Evolutionary conservation across 2,797 vertebrate species (phyloP).

Genomic region (Dromococcyx pavoninus): DNA sequence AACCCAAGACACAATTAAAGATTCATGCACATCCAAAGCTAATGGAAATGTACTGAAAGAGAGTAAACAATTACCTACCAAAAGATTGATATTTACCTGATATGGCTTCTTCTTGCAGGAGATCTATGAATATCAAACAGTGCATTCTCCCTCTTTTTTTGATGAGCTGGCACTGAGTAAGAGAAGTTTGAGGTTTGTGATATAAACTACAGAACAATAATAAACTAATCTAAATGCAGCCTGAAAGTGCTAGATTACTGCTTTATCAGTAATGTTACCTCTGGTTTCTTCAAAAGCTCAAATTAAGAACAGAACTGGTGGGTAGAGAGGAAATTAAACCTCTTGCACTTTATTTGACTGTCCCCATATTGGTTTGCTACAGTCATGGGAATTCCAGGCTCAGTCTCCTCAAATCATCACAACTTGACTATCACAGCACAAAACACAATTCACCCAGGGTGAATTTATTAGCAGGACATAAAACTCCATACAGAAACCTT

Average conservation of each 20-base stretch:
- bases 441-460: not conserved
- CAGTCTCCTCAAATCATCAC: not conserved
- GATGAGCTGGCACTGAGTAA: constrained; percentile 91
- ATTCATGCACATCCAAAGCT: not conserved
- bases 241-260: not conserved
- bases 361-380: not conserved
- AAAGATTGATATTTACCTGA: constrained; percentile 80
- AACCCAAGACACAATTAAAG: not conserved
- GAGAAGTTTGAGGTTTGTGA: constrained; percentile 8
- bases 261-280: not conserved
- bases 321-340: not conserved
- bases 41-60: not conserved
- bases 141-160: constrained; percentile 93
- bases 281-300: not conserved
- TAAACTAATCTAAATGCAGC: not conserved
- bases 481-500: not conserved
- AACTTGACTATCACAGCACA: not conserved
- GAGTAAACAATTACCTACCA: not conserved
- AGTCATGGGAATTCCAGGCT: not conserved
- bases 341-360: not conserved
- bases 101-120: constrained; percentile 98
- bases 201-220: not conserved
- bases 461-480: not conserved
- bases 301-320: not conserved
- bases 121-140: constrained; percentile 98